Base-by-base conservation (phyloP, 1,140 invertebrate genomes). In the Lycorma delicatula region DNA sequence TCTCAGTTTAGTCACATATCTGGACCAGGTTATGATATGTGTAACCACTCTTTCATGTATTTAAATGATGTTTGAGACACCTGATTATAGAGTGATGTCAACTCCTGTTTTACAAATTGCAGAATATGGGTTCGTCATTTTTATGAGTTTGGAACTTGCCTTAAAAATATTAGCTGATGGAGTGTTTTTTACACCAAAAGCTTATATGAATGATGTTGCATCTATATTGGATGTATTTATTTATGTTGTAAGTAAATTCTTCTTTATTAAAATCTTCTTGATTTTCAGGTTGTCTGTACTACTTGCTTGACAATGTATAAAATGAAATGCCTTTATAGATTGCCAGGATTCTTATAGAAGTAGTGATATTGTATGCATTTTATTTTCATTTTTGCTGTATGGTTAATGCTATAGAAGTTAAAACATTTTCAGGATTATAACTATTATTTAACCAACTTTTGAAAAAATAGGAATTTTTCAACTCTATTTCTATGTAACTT, bases 1-100 rank as follows among this genome's bases (percentile, higher is more conserved):
- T 64, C 75, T 99, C 6, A 96, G 97, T 0, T 77, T 99, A 22
- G 96, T 99, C 4, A 97, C 96, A 0, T 99, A 99, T 71, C 75
- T 99, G 65, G 97, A 99, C 71, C 99, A 97, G 97, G 84, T 97
- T 0, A 99, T 99, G 96, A 99, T 99, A 61, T 86, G 92, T 66
- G 89, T 97, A 11, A 99, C 97, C 0, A 97, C 95, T 0, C 72
- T 99, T 0, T 98, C 94, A 0, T 99, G 96, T 69, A 83, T 95
- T 54, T 98, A 94, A 0, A 98, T 99, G 96, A 96, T 98, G 87
- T 94, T 98, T 69, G 97, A 99, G 76, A 97, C 91, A 0, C 92
- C 94, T 1, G 80, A 80, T 7, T 86, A 87, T 68, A 81, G 94
- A 56, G 86, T 92, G 7, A 91, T 90, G 87, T 86, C 91, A 66